These are phyloP conservation scores for Lemur catta DNA, from an alignment of 2,797 vertebrate species.

Conservation along the genomic window DNA sequence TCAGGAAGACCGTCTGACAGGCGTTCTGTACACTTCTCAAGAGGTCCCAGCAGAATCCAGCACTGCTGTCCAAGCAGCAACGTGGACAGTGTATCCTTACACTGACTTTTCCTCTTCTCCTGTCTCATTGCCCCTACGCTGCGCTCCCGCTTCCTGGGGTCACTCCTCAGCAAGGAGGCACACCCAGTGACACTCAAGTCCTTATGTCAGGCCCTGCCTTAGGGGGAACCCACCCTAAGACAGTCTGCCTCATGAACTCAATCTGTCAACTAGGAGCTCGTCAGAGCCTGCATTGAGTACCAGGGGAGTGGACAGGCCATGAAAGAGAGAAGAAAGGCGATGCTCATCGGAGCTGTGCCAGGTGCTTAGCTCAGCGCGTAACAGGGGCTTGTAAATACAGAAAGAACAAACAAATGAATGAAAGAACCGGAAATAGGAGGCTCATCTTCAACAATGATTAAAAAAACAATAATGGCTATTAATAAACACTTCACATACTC, in stretches of 20 bases:
- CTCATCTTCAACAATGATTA: background rate
- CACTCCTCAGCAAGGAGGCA: background rate
- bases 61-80: background rate
- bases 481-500: background rate
- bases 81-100: background rate
- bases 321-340: background rate
- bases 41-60: background rate
- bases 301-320: no score
- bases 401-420: background rate
- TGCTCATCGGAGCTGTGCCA: background rate
- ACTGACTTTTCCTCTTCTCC: background rate
- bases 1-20: background rate
- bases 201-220: background rate
- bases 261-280: background rate
- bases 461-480: background rate
- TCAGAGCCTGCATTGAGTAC: background rate
- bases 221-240: background rate
- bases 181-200: background rate
- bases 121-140: background rate
- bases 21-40: background rate
- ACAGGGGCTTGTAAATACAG: background rate
- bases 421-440: background rate
- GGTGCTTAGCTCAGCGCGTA: background rate
- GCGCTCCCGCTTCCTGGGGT: no score
- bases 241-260: background rate